Base-by-base conservation (phyloP, 2,888 invertebrate genomes). In the Metopia argyrocephala region DNA sequence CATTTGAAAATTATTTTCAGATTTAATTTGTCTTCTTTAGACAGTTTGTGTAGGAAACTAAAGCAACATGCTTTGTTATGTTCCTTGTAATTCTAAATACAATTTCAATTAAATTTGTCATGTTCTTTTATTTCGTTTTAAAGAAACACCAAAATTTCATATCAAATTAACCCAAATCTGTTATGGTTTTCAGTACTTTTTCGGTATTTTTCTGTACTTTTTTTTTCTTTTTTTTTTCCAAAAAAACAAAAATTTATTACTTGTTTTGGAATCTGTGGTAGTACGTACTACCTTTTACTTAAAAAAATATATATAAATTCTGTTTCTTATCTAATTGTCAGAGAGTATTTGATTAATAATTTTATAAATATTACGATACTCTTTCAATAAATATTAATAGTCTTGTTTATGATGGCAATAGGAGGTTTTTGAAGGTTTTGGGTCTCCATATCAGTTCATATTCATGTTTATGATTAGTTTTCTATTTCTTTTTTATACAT, bases 81-180 rank as follows among this genome's bases (percentile, higher is more conserved):
- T 9, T 38, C 12, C 15, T 15, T 9, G 38, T 12, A 38, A 38
- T 12, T 38, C 15, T 38, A 12, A 38, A 38, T 15, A 38, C 38
- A 38, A 46, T 27, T 54, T 73, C 64, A 64, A 56, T 65, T 59
- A 38, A 52, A 27, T 48, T 45, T 54, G 57, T 75, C 45, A 18
- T 59, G 45, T 68, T 68, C 25, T 38, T 66, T 59, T 31, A 48
- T 5, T n/a, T 48, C 21, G 5, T 25, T 61, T 12, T 28, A 1
- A 25, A 5, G 5, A 54, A 57, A n/a, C n/a, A 25, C 12, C 31
- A 15, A 38, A 38, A 4, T 38, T 59, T 68, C 66, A 46, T 68
- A 75, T 61, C 75, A 68, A 68, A 61, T 68, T 68, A 75, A 61
- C 68, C 75, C 52, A 75, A 68, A 66, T 75, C 75, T 75, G 38